These are phyloP conservation scores for Chlamydotis undulata DNA, from an alignment of 2,113 vertebrate species.

Conservation along the genomic window DNA sequence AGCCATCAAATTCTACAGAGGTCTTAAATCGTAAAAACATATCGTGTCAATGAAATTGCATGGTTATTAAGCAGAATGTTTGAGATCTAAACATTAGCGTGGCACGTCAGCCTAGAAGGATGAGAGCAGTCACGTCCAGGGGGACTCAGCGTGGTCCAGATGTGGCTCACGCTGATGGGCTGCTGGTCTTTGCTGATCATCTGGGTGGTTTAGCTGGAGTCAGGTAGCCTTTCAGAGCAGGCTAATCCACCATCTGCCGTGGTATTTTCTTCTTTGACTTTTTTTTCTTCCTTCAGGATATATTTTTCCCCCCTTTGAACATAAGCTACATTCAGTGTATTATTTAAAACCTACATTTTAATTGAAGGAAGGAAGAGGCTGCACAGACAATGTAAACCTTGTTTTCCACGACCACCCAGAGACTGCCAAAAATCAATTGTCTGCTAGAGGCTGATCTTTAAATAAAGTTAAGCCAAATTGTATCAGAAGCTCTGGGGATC, in stretches of 20 bases:
- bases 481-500: not conserved
- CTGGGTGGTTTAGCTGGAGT: not conserved
- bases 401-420: not conserved
- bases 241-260: not conserved
- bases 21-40: constrained; percentile 44
- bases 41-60: not conserved
- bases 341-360: not conserved
- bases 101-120: not conserved
- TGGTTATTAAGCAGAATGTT: not conserved
- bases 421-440: not conserved
- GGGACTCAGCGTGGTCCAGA: fast-evolving
- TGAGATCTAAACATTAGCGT: not conserved
- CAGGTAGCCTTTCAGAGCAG: not conserved
- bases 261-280: not conserved
- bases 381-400: not conserved
- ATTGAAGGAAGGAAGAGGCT: not conserved
- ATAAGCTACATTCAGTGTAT: not conserved
- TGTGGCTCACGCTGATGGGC: not conserved
- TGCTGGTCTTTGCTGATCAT: not conserved
- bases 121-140: not conserved
- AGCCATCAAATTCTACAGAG: constrained; percentile 46
- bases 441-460: not conserved
- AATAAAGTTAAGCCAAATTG: not conserved
- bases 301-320: not conserved
- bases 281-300: not conserved